Evolutionary conservation across 2,113 vertebrate species (phyloP).

Genomic region (Prionailurus viverrinus): DNA sequence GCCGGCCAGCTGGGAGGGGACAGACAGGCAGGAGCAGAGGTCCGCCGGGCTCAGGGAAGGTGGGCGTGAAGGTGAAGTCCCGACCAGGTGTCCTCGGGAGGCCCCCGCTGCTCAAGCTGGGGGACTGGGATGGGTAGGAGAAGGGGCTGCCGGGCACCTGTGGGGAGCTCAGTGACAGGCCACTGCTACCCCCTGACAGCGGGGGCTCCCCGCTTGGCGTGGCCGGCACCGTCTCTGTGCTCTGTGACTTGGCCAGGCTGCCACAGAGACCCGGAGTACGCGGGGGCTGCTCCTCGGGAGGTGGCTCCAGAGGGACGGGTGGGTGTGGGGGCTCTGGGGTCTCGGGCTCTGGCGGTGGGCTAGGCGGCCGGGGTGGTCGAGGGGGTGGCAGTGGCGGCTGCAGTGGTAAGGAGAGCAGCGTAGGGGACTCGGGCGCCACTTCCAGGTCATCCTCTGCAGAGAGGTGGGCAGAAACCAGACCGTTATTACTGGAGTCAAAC

Average conservation of each 20-base stretch:
- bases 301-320: constrained; percentile 85
- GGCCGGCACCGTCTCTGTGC: constrained; percentile 93
- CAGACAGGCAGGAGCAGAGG: constrained; percentile 84
- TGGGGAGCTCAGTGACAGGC: constrained; percentile 93
- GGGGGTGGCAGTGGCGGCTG: constrained; percentile 56
- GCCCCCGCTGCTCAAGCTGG: constrained; percentile 92
- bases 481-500: neutral
- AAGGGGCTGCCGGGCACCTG: constrained; percentile 97
- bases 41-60: constrained; percentile 94
- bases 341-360: constrained; percentile 86
- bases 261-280: constrained; percentile 94
- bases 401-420: constrained; percentile 41
- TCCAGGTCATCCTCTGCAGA: constrained; percentile 85
- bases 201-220: constrained; percentile 95
- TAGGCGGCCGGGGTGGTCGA: constrained; percentile 75
- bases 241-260: constrained; percentile 93
- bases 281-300: constrained; percentile 94
- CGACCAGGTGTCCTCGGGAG: constrained; percentile 97
- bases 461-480: neutral
- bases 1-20: constrained; percentile 88
- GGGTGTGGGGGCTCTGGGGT: constrained; percentile 65
- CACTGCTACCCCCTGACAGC: constrained; percentile 92
- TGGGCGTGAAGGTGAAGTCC: constrained; percentile 96
- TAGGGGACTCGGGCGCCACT: constrained; percentile 82
- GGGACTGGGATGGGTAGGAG: constrained; percentile 96